Percentiles rank a stretch among this genome's conserved stretches.
Evolutionary conservation across 2,888 invertebrate species (phyloP).

Genomic region (Bombylius major): DNA sequence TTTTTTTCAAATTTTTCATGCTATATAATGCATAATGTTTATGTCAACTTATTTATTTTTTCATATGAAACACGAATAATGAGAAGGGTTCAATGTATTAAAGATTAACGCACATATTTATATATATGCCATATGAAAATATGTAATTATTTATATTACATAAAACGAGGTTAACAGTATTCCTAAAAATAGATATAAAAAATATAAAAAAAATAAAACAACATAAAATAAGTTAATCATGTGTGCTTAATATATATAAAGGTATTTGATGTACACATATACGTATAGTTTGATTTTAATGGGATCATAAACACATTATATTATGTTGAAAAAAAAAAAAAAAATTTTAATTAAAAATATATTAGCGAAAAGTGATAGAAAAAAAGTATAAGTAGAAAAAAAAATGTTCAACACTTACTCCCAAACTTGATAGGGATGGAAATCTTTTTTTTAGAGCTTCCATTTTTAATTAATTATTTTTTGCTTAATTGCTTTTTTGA

Average conservation of each 20-base stretch:
- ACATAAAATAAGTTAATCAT: not conserved
- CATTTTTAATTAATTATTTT: not conserved
- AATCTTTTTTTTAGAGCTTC: constrained; percentile 37
- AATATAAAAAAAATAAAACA: not conserved
- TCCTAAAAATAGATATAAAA: constrained; percentile 13
- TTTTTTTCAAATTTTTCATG: no score
- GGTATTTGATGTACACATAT: no score
- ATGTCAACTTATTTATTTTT: not conserved
- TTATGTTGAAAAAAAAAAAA: not conserved
- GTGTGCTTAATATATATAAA: no score
- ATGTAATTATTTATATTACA: constrained; percentile 6
- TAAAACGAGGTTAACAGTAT: constrained; percentile 8
- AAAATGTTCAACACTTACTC: constrained; percentile 32
- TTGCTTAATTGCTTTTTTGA: no score
- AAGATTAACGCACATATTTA: no score
- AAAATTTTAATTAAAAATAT: not conserved
- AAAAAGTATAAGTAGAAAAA: no score
- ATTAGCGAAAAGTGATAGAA: no score
- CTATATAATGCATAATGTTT: not conserved
- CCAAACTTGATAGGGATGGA: constrained; percentile 42
- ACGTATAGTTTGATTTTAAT: not conserved
- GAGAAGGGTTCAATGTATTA: no score
- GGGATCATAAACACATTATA: no score
- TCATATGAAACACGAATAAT: no score
- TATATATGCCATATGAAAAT: not conserved